These are phyloP conservation scores for Salmo trutta DNA, from an alignment of 2,797 vertebrate species.

Conservation along the genomic window DNA sequence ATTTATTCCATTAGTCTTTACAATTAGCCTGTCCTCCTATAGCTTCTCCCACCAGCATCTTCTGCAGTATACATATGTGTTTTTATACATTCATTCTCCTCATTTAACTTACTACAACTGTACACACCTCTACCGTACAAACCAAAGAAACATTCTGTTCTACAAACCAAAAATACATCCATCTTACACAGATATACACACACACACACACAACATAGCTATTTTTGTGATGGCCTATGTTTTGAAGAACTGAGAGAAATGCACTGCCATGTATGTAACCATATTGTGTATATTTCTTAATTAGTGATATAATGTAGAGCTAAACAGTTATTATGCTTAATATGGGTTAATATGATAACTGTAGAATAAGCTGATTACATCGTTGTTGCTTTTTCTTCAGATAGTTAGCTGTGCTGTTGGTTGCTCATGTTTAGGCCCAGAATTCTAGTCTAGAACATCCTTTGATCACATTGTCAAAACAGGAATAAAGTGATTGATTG, in stretches of 20 bases:
- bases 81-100: constrained; percentile 2
- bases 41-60: too few species aligned
- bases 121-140: not conserved
- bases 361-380: not conserved
- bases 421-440: too few species aligned
- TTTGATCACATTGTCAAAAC: constrained; percentile 3
- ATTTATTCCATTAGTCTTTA: too few species aligned
- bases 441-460: too few species aligned
- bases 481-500: not conserved
- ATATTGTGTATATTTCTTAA: too few species aligned
- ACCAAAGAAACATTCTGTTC: constrained; percentile 1
- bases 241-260: not conserved
- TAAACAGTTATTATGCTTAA: not conserved
- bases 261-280: not conserved
- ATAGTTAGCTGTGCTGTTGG: too few species aligned
- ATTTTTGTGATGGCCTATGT: too few species aligned
- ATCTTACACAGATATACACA: too few species aligned
- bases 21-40: too few species aligned
- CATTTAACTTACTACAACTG: not conserved
- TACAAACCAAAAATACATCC: not conserved
- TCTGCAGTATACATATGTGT: not conserved
- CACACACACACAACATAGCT: too few species aligned
- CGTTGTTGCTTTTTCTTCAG: not conserved
- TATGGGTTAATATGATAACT: not conserved
- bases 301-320: too few species aligned